Evolutionary conservation across 1,140 invertebrate genomes (phyloP).

Genomic region (Pantala flavescens): DNA sequence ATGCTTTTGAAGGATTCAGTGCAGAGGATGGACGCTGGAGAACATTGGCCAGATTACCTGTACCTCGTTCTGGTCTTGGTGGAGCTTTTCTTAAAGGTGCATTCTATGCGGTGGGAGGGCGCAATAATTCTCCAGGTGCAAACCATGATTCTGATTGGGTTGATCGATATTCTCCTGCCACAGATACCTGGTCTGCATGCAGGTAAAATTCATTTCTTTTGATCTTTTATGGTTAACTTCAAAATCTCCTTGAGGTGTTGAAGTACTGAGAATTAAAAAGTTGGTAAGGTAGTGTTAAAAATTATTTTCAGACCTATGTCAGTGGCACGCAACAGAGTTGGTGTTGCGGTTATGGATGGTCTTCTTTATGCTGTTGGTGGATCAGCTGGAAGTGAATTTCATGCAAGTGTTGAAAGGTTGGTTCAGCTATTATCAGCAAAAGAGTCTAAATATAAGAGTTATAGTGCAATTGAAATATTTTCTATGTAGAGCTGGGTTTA

Average conservation of each 20-base stretch:
- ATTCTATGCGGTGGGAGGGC: conserved; percentile 83
- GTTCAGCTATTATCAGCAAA: too few relatives aligned
- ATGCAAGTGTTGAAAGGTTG: conserved; percentile 79
- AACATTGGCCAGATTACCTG: conserved; percentile 61
- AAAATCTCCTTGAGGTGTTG: too few relatives aligned
- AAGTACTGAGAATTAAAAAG: too few relatives aligned
- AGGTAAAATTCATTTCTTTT: not conserved
- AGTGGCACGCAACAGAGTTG: conserved; percentile 71
- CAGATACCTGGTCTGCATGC: conserved; percentile 66
- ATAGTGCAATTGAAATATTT: too few relatives aligned
- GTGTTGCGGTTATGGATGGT: conserved; percentile 84
- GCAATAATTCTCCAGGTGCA: conserved; percentile 73
- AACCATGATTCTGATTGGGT: conserved; percentile 72
- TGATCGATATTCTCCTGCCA: conserved; percentile 64
- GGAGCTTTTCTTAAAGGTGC: conserved; percentile 75
- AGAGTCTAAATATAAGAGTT: too few relatives aligned
- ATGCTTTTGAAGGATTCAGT: conserved; percentile 78
- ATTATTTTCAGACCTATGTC: conserved; percentile 58
- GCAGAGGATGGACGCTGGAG: conserved; percentile 75
- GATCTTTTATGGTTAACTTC: not conserved
- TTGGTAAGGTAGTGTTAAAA: too few relatives aligned
- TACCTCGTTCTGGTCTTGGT: conserved; percentile 75
- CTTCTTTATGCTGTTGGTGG: conserved; percentile 84
- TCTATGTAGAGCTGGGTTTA: too few relatives aligned
- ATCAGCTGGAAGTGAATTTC: conserved; percentile 67